Evolutionary conservation across 2,888 invertebrate genomes (phyloP), one percentile per base, ranked within the genome.

Genomic region (Onthophagus sagittarius): DNA sequence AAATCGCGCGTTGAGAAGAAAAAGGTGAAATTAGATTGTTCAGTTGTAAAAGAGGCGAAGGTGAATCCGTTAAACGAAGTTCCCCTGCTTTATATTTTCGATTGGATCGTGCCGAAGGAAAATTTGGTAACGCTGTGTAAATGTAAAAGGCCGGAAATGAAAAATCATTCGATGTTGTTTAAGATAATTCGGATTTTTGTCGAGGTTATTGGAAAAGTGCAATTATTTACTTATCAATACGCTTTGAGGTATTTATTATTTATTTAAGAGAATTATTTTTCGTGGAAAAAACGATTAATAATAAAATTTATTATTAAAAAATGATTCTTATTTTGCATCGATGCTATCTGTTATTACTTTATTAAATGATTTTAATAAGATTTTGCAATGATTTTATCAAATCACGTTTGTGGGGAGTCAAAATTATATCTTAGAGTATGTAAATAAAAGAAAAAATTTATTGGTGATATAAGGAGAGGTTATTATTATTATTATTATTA

Each of bases 251-350:
- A 15, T 53, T 64, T 65, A 32, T 73, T 71, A 71, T 64, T 62
- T 32, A n/a, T 67, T 13, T 31, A 15, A 63, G 7, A 69, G 53
- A 79, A 77, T 5, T 77, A n/a, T n/a, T 75, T 33, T 81, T 73
- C 64, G 80, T 78, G 5, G 77, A 74, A 32, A 81, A 73, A 67
- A 84, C 74, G 63, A 83, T 78, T 67, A 79, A 73, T 33, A 62
- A 73, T 69, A 74, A 69, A 72, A 11, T n/a, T n/a, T n/a, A n/a
- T n/a, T n/a, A n/a, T n/a, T n/a, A n/a, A n/a, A n/a, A n/a, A n/a
- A n/a, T n/a, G n/a, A n/a, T n/a, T n/a, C n/a, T n/a, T n/a, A n/a
- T n/a, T n/a, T n/a, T n/a, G n/a, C n/a, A n/a, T n/a, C n/a, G n/a
- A n/a, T n/a, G n/a, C n/a, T n/a, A n/a, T n/a, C n/a, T n/a, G n/a